Evolutionary conservation across 2,797 vertebrate genomes (phyloP).

Genomic region (Sebastes cheni): DNA sequence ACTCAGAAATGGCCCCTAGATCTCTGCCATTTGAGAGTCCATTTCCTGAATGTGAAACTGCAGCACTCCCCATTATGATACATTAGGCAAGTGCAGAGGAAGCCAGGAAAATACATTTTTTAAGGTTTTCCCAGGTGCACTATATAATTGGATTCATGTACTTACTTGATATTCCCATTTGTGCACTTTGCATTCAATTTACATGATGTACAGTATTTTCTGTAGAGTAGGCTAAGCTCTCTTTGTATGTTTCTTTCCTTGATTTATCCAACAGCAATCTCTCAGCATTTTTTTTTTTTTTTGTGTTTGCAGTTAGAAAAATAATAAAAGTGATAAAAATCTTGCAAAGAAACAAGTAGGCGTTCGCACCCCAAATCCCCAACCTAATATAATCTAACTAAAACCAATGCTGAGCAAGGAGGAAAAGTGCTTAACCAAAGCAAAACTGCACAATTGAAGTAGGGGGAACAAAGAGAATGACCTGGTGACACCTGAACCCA

Average conservation of each 20-base stretch:
- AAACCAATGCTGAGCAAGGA: background rate
- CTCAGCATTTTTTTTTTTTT: background rate
- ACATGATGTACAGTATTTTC: background rate
- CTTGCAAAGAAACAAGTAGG: background rate
- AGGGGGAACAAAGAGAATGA: background rate
- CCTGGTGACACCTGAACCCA: constrained; percentile 14
- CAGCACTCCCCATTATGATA: constrained; percentile 38
- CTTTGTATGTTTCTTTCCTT: background rate
- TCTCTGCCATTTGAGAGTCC: constrained; percentile 41
- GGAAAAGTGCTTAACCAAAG: background rate
- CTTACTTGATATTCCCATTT: constrained; percentile 26
- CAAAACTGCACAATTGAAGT: background rate
- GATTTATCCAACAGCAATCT: background rate
- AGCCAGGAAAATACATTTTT: constrained; percentile 30
- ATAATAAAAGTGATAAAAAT: background rate
- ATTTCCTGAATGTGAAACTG: constrained; percentile 62
- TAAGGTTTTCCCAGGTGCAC: constrained; percentile 13
- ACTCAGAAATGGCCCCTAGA: constrained; percentile 28
- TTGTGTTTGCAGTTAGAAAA: background rate
- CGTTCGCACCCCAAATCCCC: background rate
- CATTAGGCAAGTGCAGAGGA: constrained; percentile 29
- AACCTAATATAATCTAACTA: background rate
- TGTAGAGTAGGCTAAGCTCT: background rate
- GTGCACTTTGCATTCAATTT: constrained; percentile 41
- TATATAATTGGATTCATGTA: constrained; percentile 8